These are phyloP conservation scores for Eilema caniola DNA, from an alignment of 2,888 invertebrate genomes.

Conservation along the genomic window DNA sequence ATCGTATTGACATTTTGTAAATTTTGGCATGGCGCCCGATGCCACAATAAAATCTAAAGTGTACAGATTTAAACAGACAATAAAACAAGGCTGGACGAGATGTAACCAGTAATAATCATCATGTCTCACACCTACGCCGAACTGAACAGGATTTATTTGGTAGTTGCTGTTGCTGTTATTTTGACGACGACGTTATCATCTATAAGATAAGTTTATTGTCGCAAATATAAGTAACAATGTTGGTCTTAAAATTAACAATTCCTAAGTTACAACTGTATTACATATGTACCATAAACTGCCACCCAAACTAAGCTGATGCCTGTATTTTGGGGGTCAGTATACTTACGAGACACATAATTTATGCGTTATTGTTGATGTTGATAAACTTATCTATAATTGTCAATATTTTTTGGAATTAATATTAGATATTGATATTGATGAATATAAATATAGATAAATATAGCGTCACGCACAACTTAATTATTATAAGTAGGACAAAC, in stretches of 20 bases:
- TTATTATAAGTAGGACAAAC: neutral
- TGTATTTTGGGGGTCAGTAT: no score
- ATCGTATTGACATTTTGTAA: constrained; percentile 84
- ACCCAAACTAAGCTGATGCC: no score
- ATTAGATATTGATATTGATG: no score
- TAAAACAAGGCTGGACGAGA: constrained; percentile 63
- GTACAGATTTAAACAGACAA: constrained; percentile 75
- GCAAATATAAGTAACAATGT: no score
- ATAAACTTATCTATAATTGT: no score
- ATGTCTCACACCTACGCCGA: constrained; percentile 36
- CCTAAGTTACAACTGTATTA: no score
- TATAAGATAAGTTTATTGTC: no score
- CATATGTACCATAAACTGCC: no score
- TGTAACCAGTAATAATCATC: constrained; percentile 61
- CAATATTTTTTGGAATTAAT: neutral
- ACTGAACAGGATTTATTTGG: constrained; percentile 14
- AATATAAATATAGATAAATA: neutral
- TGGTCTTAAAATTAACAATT: no score
- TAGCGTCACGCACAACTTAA: neutral
- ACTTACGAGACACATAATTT: no score
- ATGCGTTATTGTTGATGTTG: no score
- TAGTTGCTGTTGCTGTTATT: constrained; percentile 7
- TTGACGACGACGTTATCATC: no score
- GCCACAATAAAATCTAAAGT: constrained; percentile 76
- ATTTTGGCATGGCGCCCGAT: constrained; percentile 76